phyloP scores from a whole-genome alignment of 2,888 invertebrate species.

The Drosophila prolongata region DNA sequence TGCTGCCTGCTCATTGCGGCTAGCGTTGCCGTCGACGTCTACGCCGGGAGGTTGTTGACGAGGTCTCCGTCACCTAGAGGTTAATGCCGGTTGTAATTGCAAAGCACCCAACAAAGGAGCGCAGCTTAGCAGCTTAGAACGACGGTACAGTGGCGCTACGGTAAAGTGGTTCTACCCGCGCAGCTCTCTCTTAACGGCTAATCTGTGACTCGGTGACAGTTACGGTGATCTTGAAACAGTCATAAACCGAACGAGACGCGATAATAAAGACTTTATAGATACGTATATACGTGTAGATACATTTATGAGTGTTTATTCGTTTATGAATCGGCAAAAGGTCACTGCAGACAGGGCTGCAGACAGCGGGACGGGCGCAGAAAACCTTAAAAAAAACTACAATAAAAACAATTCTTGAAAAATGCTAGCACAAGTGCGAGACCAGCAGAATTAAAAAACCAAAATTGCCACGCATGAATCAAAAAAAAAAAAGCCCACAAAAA shows the following conservation, averaged over 20 bases:
- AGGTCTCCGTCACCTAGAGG: constrained; percentile 39
- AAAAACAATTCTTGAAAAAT: constrained; percentile 53
- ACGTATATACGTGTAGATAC: constrained; percentile 7
- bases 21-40: constrained; percentile 7
- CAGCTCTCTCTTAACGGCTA: constrained; percentile 19
- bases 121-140: constrained; percentile 5
- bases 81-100: constrained; percentile 33
- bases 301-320: constrained; percentile 8
- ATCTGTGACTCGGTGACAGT: constrained; percentile 26
- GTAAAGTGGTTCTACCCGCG: neutral
- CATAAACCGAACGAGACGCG: constrained; percentile 17
- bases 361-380: constrained; percentile 3
- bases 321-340: constrained; percentile 30
- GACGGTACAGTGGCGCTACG: neutral
- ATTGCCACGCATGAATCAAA: constrained; percentile 56
- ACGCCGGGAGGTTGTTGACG: constrained; percentile 43
- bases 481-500: neutral
- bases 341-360: neutral
- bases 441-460: constrained; percentile 65
- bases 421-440: constrained; percentile 58
- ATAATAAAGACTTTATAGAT: constrained; percentile 28
- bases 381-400: constrained; percentile 36
- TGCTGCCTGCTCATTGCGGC: neutral
- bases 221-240: constrained; percentile 37
- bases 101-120: constrained; percentile 22